Percentiles rank a stretch among this genome's conserved stretches.
phyloP scores from a whole-genome alignment of 2,113 vertebrate genomes.

The Coptodon bakossiorum region DNA sequence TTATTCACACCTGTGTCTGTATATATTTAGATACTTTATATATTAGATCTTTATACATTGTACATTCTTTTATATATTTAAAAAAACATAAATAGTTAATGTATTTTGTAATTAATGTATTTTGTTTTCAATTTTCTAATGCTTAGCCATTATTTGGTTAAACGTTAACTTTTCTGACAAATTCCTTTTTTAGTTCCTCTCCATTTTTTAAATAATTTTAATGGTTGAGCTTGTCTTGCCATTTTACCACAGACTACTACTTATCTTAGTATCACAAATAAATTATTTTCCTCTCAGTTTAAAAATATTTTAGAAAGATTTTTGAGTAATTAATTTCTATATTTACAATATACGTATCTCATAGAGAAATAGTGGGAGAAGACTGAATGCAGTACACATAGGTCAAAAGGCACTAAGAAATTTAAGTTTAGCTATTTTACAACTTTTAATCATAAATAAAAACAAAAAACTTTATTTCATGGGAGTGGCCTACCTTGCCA shows the following conservation, averaged over 20 bases:
- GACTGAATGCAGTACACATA: not conserved
- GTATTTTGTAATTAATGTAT: not conserved
- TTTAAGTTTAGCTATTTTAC: not conserved
- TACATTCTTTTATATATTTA: not conserved
- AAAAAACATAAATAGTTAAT: not conserved
- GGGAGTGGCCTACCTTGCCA: slow-evolving; percentile 56
- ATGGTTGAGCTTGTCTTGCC: not conserved
- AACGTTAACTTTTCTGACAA: not conserved
- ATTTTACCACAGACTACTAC: not conserved
- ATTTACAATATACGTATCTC: not conserved
- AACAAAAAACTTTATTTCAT: not conserved
- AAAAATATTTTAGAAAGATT: not conserved
- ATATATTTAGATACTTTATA: not conserved
- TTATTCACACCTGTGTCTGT: not conserved
- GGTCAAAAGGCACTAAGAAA: not conserved
- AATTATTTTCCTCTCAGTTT: not conserved
- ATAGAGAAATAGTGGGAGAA: not conserved
- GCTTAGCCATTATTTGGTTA: not conserved
- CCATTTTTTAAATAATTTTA: not conserved
- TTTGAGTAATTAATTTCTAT: not conserved
- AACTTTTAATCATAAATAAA: not conserved
- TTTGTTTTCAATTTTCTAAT: not conserved
- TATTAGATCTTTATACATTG: not conserved
- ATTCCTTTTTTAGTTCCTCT: not conserved
- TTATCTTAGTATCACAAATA: not conserved